Evolutionary conservation across 2,888 invertebrate genomes (phyloP).

Genomic region (Hesperia comma): DNA sequence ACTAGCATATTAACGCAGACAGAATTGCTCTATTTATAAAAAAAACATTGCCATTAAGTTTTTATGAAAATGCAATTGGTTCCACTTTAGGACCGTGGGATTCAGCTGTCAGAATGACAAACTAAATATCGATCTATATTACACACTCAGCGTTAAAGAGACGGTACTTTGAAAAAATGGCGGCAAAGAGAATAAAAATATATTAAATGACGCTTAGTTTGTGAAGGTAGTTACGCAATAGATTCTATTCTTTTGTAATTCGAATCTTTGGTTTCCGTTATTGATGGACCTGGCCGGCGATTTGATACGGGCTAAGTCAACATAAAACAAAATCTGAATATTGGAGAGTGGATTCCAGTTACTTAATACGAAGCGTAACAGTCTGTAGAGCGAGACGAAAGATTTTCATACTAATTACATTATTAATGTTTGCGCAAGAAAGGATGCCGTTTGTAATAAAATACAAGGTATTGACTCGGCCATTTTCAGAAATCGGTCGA

Average conservation of each 20-base stretch:
- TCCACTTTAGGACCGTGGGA: constrained; percentile 11
- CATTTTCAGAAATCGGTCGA: too few relatives aligned
- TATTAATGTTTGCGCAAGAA: constrained; percentile 56
- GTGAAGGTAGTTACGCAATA: constrained; percentile 22
- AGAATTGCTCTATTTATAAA: background rate
- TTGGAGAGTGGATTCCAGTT: constrained; percentile 39
- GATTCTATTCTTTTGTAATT: constrained; percentile 31
- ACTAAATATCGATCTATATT: constrained; percentile 8
- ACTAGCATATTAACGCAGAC: too few relatives aligned
- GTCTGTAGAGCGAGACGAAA: constrained; percentile 60
- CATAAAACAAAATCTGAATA: constrained; percentile 34
- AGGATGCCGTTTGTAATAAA: constrained; percentile 52
- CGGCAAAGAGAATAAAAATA: background rate
- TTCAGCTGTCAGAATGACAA: constrained; percentile 3
- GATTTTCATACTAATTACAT: constrained; percentile 68
- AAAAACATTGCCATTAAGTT: background rate
- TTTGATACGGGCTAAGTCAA: constrained; percentile 29
- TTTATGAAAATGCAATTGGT: background rate
- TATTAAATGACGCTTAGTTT: constrained; percentile 9
- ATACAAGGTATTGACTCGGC: constrained; percentile 34
- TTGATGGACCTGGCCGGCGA: constrained; percentile 29
- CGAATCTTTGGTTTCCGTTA: constrained; percentile 27
- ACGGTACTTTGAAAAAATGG: constrained; percentile 4
- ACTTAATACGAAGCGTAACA: constrained; percentile 50
- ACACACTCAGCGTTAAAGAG: background rate